These are phyloP conservation scores for Paratrypauchen microcephalus DNA, from an alignment of 2,797 vertebrate genomes.

Conservation along the genomic window DNA sequence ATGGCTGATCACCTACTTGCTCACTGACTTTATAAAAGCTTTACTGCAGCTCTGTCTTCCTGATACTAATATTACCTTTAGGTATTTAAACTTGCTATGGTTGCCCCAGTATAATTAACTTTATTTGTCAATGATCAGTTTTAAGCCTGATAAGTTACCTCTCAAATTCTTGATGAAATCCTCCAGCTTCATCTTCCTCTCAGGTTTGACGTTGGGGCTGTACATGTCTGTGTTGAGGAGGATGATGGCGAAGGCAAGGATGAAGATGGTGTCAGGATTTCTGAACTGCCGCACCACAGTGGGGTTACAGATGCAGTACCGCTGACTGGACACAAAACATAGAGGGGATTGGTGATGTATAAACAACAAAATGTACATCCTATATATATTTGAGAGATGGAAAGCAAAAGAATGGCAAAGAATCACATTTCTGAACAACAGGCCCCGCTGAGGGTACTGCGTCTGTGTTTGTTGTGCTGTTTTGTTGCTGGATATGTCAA, in stretches of 20 bases:
- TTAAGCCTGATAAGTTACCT: slow-evolving; percentile 69
- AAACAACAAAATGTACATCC: neutral
- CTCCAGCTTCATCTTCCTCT: slow-evolving; percentile 98
- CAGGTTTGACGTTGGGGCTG: slow-evolving; percentile 96
- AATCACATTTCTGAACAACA: too few species aligned
- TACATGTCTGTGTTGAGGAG: slow-evolving; percentile 99
- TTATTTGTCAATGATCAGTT: too few species aligned
- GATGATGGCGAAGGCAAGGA: slow-evolving; percentile 97
- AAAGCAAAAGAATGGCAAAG: slow-evolving; percentile 46
- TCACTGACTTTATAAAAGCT: too few species aligned
- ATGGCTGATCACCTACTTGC: too few species aligned
- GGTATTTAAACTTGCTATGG: too few species aligned
- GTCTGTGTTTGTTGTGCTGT: too few species aligned
- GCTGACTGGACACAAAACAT: slow-evolving; percentile 77
- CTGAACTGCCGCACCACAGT: slow-evolving; percentile 94
- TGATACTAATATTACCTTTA: too few species aligned
- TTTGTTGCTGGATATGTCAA: too few species aligned
- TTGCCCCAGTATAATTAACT: too few species aligned
- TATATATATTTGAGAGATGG: neutral
- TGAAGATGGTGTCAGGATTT: slow-evolving; percentile 98
- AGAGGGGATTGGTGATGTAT: neutral
- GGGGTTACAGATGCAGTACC: slow-evolving; percentile 98
- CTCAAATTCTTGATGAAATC: slow-evolving; percentile 97
- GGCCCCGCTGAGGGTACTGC: too few species aligned
- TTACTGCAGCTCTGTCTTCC: too few species aligned